Evolutionary conservation across 2,888 invertebrate species (phyloP), one percentile per base, ranked within the genome.

Genomic region (Amphipyra berbera): DNA sequence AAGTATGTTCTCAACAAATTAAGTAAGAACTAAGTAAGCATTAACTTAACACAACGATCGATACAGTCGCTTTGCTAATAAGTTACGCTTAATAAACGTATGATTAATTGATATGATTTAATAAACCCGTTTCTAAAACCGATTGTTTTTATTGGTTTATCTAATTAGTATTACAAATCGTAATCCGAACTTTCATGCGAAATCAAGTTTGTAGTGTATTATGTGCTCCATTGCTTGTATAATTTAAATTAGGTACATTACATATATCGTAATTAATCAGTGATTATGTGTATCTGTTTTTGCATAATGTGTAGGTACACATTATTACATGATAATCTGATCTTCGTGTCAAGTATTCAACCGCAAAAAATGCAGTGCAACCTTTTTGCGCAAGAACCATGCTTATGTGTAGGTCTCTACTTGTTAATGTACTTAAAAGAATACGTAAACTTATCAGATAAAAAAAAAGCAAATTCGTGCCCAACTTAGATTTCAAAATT

Each of bases 271-370:
- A 58, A 68, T 62, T 73, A 71, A 58, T 68, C 63, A 57, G 15
- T 33, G 50, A 55, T 74, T 68, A 63, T 58, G 57, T 42, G 35
- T 53, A 52, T 73, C 44, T 73, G 21, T 55, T 73, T 21, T 70
- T 73, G 57, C 70, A 68, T 70, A 55, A n/a, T n/a, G n/a, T 38
- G 42, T 33, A 40, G 60, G 47, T 49, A 50, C 35, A 52, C 49
- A 44, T 27, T 33, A 54, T 57, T 68, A 61, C 53, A 48, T 61
- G 42, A 50, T 54, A 54, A 49, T 21, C 41, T 54, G 45, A 70
- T 73, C 60, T 59, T 59, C 56, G 53, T 41, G 62, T 55, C 52
- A 60, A 53, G 54, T 41, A 42, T 9, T 55, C 45, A 49, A 48
- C 10, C 4, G 33, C 30, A 73, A 60, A 69, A 69, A 67, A 6